Evolutionary conservation across 2,797 vertebrate genomes (phyloP), one percentile per base, ranked within the genome.

Genomic region (Brachymystax lenok): DNA sequence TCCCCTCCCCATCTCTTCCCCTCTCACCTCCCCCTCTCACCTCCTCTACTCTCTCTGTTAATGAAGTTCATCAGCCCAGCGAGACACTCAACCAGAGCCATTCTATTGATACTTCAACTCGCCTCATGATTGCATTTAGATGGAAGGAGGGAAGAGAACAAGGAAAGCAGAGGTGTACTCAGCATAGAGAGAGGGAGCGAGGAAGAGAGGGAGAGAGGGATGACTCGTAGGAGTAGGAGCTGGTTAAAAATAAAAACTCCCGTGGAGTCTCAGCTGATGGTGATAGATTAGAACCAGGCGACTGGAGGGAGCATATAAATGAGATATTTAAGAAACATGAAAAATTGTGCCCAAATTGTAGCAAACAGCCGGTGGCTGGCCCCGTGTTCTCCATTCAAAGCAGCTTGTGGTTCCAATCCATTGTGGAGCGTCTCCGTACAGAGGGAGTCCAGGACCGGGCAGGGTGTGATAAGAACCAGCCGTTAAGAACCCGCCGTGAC

Each of bases 311-410:
- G 56, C 75, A 80, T 85, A 79, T 76, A 80, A 84, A 85, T 79
- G 10, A 83, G 77, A 84, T 82, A 51, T 86, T 86, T 80, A 80
- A 80, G 77, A 84, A 78, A 84, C 77, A 69, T 77, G 78, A 83
- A 79, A 84, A 81, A 88, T 70, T 83, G 74, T 16, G 61, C 61
- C 3, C 63, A 73, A 77, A 85, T 74, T 80, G 74, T 46, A 66
- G 40, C 71, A 73, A 69, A 79, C 82, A 81, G 70, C 69, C 28
- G 12, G 52, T n/a, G 14, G 50, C 61, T 27, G n/a, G 30, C 71
- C 69, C 59, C 10, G n/a, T 35, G 50, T 33, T 24, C n/a, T 80
- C 74, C 46, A 63, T 75, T 77, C 68, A 69, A 40, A 33, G 33
- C 4, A 50, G 51, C 46, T 24, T 64, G 35, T 24, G 28, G 79